Evolutionary conservation across 2,797 vertebrate genomes (phyloP), one percentile per base, ranked within the genome.

Genomic region (Poeciliopsis paucimaculata): DNA sequence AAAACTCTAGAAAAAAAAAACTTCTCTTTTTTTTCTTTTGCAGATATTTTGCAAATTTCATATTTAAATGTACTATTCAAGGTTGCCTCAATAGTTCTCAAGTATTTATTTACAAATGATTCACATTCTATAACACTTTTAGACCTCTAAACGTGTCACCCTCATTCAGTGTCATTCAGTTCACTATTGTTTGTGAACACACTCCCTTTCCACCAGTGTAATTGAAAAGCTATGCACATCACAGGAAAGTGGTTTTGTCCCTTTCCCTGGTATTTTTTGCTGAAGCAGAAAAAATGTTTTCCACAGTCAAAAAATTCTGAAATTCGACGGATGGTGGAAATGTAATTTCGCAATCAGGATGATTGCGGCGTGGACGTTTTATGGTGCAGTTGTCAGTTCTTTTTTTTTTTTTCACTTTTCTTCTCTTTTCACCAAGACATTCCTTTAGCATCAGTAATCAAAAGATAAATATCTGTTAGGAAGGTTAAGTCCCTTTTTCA

Each of bases 291-390:
- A 75, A 88, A 73, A 79, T 45, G 6, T 83, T 87, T 89, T 87
- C 49, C 47, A 55, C n/a, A 78, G 64, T 77, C 62, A 74, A 53
- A 84, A 82, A 83, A 28, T 77, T 71, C 72, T 76, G 46, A 82
- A 86, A 77, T 73, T 34, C 36, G 73, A 34, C 18, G 41, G 62
- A 47, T 75, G 76, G 49, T 80, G 68, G 57, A 80, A 90, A 91
- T 93, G 84, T 73, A 76, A 88, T 88, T 89, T 85, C 81, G 79
- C 77, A 83, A 83, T 87, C 73, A 77, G 77, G 81, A 87, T 88
- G 89, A 92, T 82, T 87, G 83, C 74, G 20, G 55, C 83, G 83
- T 83, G 80, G 84, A 91, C 88, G 81, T 79, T 87, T 82, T 80
- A 16, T 79, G 75, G 86, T 72, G 78, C 68, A 78, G 82, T 86